Base-by-base conservation (phyloP, 1,140 invertebrate species). In the Papilio helenus region DNA sequence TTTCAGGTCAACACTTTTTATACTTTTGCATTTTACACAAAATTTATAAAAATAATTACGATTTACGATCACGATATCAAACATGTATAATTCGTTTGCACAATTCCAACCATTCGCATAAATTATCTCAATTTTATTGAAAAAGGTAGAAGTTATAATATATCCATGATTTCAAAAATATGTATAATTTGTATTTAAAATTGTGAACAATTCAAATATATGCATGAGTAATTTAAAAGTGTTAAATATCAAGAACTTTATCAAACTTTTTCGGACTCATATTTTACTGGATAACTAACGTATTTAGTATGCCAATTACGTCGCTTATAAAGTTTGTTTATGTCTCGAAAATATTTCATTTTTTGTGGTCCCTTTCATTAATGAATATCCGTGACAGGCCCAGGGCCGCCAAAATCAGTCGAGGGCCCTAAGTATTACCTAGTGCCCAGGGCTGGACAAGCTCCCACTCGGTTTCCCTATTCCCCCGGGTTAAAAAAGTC, bases 161-260 rank as follows among this genome's bases (percentile, higher is more conserved):
- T 16, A 16, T 16, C 14, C 16, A 49, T 55, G 8, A 55, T 9
- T 55, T 55, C 1, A 20, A 55, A 55, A 55, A n/a, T 1, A 55
- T 55, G n/a, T 20, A 8, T 55, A 20, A 55, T 55, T 51, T 55
- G n/a, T 55, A 20, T 55, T 55, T 18, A 49, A 49, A 49, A 49
- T 49, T 18, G 3, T 18, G 81, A 79, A 58, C 88, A 84, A 72
- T 12, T 89, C 10, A 78, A 71, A 55, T 84, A 76, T 34, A 51
- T 87, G 26, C 80, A 81, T 29, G 51, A 39, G 16, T 85, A 87
- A 84, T 83, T 89, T 26, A 87, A 58, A 79, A 83, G 76, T 55
- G 82, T 74, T 46, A 88, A 88, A 16, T 92, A 4, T 55, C 18
- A 55, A 55, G 51, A n/a, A 46, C 51, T 55, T 55, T 55, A 55